phyloP scores from a whole-genome alignment of 2,797 vertebrate species.

The Epinephelus coioides region DNA sequence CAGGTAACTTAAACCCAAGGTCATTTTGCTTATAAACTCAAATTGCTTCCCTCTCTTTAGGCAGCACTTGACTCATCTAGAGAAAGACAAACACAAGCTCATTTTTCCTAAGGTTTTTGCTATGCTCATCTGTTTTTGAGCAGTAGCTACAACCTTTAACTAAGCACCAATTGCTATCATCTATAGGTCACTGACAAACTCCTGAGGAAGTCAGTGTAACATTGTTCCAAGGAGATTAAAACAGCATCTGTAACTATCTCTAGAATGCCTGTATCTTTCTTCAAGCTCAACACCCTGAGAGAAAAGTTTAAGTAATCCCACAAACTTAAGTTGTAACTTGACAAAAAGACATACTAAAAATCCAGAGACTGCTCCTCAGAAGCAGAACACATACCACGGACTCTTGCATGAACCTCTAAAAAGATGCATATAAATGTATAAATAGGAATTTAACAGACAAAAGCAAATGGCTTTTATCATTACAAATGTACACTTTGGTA shows the following conservation, averaged over 20 bases:
- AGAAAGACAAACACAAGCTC: slow-evolving; percentile 1
- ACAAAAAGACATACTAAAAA: not conserved
- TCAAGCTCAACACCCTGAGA: not conserved
- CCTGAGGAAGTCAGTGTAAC: not conserved
- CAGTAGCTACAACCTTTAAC: not conserved
- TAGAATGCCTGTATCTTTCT: not conserved
- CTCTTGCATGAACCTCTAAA: not conserved
- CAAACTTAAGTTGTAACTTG: not conserved
- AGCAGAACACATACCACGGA: not conserved
- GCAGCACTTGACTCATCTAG: not conserved
- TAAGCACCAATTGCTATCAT: not conserved
- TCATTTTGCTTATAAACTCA: not conserved
- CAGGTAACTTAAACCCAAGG: not conserved
- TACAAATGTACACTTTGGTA: not conserved
- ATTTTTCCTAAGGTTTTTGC: not conserved
- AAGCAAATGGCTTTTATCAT: not conserved
- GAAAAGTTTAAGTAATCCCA: not conserved
- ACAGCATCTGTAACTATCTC: not conserved
- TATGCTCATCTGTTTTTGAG: not conserved
- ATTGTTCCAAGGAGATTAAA: not conserved
- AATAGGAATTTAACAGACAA: not conserved
- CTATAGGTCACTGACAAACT: not conserved
- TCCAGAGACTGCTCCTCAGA: not conserved
- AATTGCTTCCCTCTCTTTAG: not conserved
- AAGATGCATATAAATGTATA: not conserved